A percentile compares a stretch with the other conserved stretches of the same genome.
Conservation (phyloP, 2,888 invertebrate species). For the Ornithoptera alexandrae region DNA sequence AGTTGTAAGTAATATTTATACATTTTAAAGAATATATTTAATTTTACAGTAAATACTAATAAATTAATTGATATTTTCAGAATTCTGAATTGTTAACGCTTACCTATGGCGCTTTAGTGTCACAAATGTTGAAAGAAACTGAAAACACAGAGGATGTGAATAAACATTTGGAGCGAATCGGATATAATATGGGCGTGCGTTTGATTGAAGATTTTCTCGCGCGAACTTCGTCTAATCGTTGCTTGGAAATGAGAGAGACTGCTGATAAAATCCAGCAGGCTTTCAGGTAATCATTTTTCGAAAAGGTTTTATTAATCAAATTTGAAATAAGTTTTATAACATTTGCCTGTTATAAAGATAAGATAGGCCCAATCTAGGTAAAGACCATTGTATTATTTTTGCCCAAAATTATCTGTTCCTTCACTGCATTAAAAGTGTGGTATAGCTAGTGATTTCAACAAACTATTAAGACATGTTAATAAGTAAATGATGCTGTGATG, state of each 20-base stretch:
- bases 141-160: conserved; percentile 99
- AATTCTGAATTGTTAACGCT: conserved; percentile 98
- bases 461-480: no score
- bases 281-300: conserved; percentile 66
- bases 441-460: no score
- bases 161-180: conserved; percentile 96
- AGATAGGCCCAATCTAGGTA: no score
- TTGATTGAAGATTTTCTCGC: conserved; percentile 99
- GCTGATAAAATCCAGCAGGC: conserved; percentile 95
- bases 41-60: conserved; percentile 9
- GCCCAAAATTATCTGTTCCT: no score
- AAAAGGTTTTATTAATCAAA: not conserved
- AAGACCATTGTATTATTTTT: no score
- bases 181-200: conserved; percentile 98
- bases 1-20: conserved; percentile 80
- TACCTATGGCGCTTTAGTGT: conserved; percentile 98
- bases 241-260: conserved; percentile 97
- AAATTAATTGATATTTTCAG: conserved; percentile 71
- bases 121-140: conserved; percentile 97
- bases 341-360: no score
- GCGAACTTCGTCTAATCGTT: conserved; percentile 92
- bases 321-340: no score
- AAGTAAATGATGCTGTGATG: no score
- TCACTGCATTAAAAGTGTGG: no score
- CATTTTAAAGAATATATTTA: conserved; percentile 21